A percentile compares a stretch with the other conserved stretches of the same genome.
Conservation (phyloP, 2,797 vertebrate genomes). For the Menidia menidia region DNA sequence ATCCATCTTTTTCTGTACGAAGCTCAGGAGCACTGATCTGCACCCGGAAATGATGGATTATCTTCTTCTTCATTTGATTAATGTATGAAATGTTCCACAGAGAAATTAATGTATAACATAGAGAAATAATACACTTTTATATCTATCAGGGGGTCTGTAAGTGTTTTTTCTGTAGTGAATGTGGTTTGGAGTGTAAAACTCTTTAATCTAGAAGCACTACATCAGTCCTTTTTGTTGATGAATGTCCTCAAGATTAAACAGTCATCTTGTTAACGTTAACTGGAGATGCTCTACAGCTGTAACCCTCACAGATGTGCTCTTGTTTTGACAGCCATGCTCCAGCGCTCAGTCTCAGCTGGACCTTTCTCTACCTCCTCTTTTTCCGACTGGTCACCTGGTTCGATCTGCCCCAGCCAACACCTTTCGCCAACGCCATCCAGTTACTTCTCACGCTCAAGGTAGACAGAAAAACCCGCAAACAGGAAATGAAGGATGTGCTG, state of each 20-base stretch:
- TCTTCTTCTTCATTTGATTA: not conserved
- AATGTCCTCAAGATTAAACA: no score
- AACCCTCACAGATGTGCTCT: conserved; percentile 1
- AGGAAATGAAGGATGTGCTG: not conserved
- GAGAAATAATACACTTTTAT: no score
- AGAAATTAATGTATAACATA: no score
- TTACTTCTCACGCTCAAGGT: conserved; percentile 93
- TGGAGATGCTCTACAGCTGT: not conserved
- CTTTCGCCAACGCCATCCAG: conserved; percentile 91
- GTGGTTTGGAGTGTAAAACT: not conserved
- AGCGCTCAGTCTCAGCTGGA: conserved; percentile 87
- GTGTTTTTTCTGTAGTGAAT: not conserved
- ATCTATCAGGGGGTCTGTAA: no score
- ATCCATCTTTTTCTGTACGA: not conserved
- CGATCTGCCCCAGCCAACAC: conserved; percentile 85
- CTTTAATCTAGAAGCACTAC: not conserved
- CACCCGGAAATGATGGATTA: no score
- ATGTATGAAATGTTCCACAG: not conserved
- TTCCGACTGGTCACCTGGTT: conserved; percentile 85
- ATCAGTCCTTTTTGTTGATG: no score
- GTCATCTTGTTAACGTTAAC: no score
- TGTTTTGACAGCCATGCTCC: conserved; percentile 83
- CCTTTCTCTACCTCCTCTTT: conserved; percentile 92
- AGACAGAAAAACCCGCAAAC: conserved; percentile 1
- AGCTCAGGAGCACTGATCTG: not conserved